Percentiles rank a stretch among this genome's conserved stretches.
Evolutionary conservation across 2,888 invertebrate species (phyloP).

Genomic region (Hyposoter dolosus): DNA sequence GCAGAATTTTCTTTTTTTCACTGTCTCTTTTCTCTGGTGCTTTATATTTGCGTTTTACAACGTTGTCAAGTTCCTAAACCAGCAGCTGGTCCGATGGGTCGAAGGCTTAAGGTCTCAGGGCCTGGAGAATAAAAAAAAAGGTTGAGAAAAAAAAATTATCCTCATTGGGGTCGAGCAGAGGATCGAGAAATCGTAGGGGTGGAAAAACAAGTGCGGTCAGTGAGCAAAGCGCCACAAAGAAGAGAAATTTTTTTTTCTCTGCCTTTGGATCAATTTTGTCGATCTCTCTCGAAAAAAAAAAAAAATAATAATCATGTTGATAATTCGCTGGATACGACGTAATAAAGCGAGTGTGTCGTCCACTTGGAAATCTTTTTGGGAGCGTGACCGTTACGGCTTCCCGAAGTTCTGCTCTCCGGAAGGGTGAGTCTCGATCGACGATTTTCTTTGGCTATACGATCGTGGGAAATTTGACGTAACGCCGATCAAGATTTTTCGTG

Average conservation of each 20-base stretch:
- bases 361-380: conserved; percentile 32
- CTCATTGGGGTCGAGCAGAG: conserved; percentile 12
- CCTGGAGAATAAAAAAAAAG: conserved; percentile 4
- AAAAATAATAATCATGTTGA: conserved; percentile 8
- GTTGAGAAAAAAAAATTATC: conserved; percentile 2
- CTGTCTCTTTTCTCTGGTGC: conserved; percentile 55
- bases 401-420: conserved; percentile 37
- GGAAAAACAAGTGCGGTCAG: conserved; percentile 49
- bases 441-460: conserved; percentile 51
- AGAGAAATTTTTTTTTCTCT: background rate
- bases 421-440: conserved; percentile 61
- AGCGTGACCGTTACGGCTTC: conserved; percentile 57
- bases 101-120: background rate
- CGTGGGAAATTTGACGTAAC: conserved; percentile 78
- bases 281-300: conserved; percentile 5
- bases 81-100: conserved; percentile 49
- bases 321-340: background rate
- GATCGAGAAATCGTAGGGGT: conserved; percentile 21
- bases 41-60: conserved; percentile 74
- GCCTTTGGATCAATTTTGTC: background rate
- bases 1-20: conserved; percentile 70
- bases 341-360: conserved; percentile 14
- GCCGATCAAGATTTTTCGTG: conserved; percentile 59
- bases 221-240: background rate
- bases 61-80: conserved; percentile 45